These are phyloP conservation scores for Lepidotrigona ventralis DNA, from an alignment of 1,140 invertebrate genomes.

Conservation along the genomic window DNA sequence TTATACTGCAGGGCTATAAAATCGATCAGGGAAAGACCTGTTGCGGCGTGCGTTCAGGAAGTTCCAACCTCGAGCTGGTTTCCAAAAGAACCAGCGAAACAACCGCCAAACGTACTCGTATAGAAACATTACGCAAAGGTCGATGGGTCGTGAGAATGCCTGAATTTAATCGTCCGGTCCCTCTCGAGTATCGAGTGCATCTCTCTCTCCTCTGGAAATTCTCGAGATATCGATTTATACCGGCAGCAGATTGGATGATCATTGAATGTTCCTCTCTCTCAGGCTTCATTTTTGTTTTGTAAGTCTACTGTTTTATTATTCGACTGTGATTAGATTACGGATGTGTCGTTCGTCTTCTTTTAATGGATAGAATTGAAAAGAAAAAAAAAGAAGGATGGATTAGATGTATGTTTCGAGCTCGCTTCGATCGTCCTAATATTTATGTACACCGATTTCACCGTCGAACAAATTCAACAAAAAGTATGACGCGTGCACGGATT, in stretches of 20 bases:
- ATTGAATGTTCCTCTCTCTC: background rate
- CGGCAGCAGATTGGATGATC: too few species aligned
- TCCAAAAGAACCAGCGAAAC: background rate
- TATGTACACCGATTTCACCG: constrained; percentile 18
- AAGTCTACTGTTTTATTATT: too few species aligned
- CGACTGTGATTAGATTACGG: too few species aligned
- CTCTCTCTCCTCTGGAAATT: background rate
- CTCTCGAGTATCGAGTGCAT: background rate
- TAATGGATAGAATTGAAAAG: too few species aligned
- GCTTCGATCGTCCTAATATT: too few species aligned
- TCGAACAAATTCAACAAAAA: background rate
- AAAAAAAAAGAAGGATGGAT: too few species aligned
- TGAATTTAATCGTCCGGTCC: background rate
- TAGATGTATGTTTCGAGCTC: too few species aligned
- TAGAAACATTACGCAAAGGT: background rate
- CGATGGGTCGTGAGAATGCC: background rate
- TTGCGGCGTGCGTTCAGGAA: background rate
- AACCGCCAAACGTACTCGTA: background rate
- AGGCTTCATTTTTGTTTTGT: background rate
- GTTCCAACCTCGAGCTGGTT: background rate
- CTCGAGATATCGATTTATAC: background rate
- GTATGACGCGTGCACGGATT: constrained; percentile 9
- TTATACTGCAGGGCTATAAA: background rate
- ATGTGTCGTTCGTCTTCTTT: too few species aligned
- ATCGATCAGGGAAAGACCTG: background rate